Conservation (phyloP, 2,113 vertebrate genomes). For the Corythoichthys haematopterus region DNA sequence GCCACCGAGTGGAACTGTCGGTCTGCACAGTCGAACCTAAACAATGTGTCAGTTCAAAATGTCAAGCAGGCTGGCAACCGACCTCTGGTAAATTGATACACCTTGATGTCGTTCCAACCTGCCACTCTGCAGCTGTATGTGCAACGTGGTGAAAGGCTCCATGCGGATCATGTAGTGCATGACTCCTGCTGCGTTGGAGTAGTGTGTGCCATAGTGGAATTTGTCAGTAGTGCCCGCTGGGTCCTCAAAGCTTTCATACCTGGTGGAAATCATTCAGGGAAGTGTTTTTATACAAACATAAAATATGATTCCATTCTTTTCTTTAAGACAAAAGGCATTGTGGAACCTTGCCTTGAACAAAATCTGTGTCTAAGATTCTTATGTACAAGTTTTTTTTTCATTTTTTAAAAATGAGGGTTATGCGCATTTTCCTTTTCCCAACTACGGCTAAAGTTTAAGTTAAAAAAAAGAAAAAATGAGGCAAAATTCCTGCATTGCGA, state of each 20-base stretch:
- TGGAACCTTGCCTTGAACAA: too few relatives aligned
- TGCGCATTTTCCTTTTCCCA: too few relatives aligned
- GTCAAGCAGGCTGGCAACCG: neutral
- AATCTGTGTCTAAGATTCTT: too few relatives aligned
- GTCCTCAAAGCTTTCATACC: slow-evolving; percentile 97
- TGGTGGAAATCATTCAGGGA: slow-evolving; percentile 35
- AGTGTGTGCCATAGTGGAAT: slow-evolving; percentile 98
- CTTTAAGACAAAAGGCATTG: too few relatives aligned
- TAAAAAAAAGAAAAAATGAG: too few relatives aligned
- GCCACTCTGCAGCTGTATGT: slow-evolving; percentile 95
- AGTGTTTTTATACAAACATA: neutral
- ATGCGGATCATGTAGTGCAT: slow-evolving; percentile 99
- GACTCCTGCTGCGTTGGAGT: slow-evolving; percentile 95
- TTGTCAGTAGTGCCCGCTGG: slow-evolving; percentile 88
- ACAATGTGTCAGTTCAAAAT: neutral
- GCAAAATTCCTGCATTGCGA: too few relatives aligned
- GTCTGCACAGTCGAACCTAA: slow-evolving; percentile 94
- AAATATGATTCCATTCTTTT: too few relatives aligned
- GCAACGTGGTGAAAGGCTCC: slow-evolving; percentile 93
- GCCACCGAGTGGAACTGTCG: slow-evolving; percentile 95
- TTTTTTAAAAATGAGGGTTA: too few relatives aligned
- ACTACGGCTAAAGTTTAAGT: too few relatives aligned
- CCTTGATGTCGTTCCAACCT: slow-evolving; percentile 65
- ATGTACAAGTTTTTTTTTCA: too few relatives aligned
- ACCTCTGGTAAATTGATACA: neutral